Base-by-base conservation (phyloP, 2,113 vertebrate species). In the Jaculus jaculus region DNA sequence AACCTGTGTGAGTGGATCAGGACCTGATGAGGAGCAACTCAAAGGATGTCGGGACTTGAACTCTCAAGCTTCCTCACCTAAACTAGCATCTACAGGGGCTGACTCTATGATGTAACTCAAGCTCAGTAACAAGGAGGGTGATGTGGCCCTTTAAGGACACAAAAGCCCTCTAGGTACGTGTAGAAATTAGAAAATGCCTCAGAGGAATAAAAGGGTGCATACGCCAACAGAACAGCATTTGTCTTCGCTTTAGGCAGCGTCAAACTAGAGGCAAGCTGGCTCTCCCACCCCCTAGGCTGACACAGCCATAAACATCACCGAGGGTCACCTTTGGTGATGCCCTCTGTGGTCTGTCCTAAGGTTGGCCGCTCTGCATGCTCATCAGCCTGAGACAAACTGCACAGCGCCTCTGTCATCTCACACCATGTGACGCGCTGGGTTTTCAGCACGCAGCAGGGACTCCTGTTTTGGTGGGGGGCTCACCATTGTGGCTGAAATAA, bases 131-230 rank as follows among this genome's bases (percentile, higher is more conserved):
- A 61, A 97, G 92, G 92, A 1, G 21, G 88, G 78, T 93, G 75
- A 83, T 68, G 89, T 95, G 74, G 91, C 90, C 81, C 91, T 79
- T 4, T 69, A 88, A 87, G 84, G 77, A 81, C 65, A 47, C 78
- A 94, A 87, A 58, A 85, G 92, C 72, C 42, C 68, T 72, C 91
- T 61, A 42, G 75, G 68, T 84, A 96, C 66, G 88, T 80, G 81
- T 2, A 90, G 88, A 61, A 89, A 97, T 95, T 94, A 96, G 90
- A 91, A 96, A 92, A 94, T 61, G 73, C 87, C 96, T 95, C 95
- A 86, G 80, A 87, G 72, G 93, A 93, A 95, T 84, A 79, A 80
- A 66, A 75, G 87, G 85, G 90, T 72, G 92, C 91, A 93, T 92
- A 95, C 89, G 87, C 42, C 26, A 88, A 81, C 21, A 66, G 93